Conservation (phyloP, 2,113 vertebrate genomes). For the Aegithalos caudatus region DNA sequence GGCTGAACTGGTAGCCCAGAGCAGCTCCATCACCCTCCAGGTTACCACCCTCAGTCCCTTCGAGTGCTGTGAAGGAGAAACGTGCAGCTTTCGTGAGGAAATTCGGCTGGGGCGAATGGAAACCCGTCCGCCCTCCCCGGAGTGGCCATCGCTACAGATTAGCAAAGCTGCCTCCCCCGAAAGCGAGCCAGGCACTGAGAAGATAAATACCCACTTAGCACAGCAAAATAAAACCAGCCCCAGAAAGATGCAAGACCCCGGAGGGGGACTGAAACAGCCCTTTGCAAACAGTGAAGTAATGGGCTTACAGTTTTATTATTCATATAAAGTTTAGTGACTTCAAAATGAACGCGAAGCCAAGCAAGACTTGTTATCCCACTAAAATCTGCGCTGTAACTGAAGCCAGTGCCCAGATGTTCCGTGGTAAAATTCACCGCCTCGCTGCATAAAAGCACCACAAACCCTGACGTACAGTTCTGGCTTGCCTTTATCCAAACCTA, state of each 20-base stretch:
- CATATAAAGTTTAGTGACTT: slow-evolving; percentile 29
- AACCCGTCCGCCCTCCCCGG: background rate
- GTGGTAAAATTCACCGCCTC: slow-evolving; percentile 7
- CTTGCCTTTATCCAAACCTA: background rate
- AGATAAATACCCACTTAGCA: slow-evolving; percentile 4
- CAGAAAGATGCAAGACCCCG: background rate
- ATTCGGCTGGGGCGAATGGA: background rate
- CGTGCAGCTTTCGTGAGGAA: background rate
- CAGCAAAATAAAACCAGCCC: slow-evolving; percentile 21
- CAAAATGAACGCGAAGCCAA: slow-evolving; percentile 30
- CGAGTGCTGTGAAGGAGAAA: background rate
- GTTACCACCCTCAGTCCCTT: background rate
- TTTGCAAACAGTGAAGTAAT: slow-evolving; percentile 41
- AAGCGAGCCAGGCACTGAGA: background rate
- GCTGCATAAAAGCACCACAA: background rate
- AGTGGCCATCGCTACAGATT: background rate
- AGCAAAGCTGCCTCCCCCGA: background rate
- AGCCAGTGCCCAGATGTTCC: slow-evolving; percentile 60
- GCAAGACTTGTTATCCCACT: slow-evolving; percentile 37
- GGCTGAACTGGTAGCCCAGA: background rate
- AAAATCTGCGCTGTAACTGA: slow-evolving; percentile 50
- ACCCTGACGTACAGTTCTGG: background rate
- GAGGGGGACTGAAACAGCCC: background rate
- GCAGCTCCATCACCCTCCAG: background rate
- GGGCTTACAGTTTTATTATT: slow-evolving; percentile 28